These are phyloP conservation scores for Mustela nigripes DNA, from an alignment of 2,113 vertebrate genomes.

Conservation along the genomic window DNA sequence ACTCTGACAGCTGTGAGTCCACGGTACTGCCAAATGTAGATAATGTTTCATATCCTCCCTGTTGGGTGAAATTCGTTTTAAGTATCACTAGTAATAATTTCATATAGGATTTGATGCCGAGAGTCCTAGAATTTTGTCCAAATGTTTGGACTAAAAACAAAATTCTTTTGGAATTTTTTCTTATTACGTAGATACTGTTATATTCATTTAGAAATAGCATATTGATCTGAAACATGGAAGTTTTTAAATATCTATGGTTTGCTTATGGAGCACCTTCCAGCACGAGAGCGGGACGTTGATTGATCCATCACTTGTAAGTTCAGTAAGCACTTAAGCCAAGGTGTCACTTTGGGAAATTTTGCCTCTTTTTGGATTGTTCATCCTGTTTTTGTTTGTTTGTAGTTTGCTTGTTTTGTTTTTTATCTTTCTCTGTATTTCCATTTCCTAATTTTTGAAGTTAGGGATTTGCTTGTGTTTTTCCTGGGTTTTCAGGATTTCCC, in stretches of 20 bases:
- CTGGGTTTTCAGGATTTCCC: not conserved
- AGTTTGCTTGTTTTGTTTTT: not conserved
- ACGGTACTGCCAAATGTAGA: not conserved
- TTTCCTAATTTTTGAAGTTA: not conserved
- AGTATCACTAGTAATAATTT: not conserved
- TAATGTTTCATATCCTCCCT: not conserved
- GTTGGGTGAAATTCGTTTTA: not conserved
- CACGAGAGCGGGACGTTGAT: not conserved
- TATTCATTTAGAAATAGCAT: not conserved
- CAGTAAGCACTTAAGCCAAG: not conserved
- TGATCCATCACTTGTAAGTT: not conserved
- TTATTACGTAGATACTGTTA: not conserved
- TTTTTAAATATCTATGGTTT: not conserved
- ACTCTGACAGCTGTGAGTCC: not conserved
- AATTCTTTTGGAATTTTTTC: conserved; percentile 7
- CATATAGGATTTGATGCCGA: not conserved
- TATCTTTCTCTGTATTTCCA: not conserved
- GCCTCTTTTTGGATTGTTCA: not conserved
- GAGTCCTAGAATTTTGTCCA: not conserved
- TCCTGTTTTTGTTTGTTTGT: too few species aligned
- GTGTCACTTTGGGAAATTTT: not conserved
- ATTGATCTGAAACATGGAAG: not conserved
- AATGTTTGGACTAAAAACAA: conserved; percentile 24
- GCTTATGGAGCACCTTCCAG: not conserved
- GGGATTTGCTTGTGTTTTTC: not conserved